phyloP scores from a whole-genome alignment of 2,888 invertebrate genomes.

The Unio delphinus region DNA sequence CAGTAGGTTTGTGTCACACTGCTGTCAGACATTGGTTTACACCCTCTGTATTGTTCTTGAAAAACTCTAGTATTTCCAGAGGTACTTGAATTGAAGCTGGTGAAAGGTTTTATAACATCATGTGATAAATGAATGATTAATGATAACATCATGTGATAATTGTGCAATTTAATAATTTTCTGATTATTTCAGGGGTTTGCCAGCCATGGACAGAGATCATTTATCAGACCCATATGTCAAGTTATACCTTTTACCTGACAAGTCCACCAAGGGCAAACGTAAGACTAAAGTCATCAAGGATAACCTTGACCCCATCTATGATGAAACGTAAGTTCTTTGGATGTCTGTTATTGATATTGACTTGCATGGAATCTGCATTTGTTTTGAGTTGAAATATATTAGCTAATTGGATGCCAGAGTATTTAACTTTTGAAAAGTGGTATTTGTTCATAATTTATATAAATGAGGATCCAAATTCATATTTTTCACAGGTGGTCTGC shows the following conservation, averaged over 20 bases:
- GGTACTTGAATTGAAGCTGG: neutral
- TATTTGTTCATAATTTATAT: too few species aligned
- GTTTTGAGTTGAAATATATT: neutral
- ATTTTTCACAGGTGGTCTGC: too few species aligned
- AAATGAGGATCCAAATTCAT: too few species aligned
- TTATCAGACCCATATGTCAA: slow-evolving; percentile 68
- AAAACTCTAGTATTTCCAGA: neutral
- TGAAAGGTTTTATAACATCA: neutral
- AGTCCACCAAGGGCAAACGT: slow-evolving; percentile 57
- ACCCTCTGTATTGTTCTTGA: neutral
- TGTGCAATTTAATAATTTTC: neutral
- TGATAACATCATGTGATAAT: too few species aligned
- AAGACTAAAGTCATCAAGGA: slow-evolving; percentile 80
- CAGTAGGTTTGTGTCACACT: too few species aligned
- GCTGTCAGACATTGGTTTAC: neutral
- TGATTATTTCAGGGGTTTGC: slow-evolving; percentile 48
- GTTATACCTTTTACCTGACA: slow-evolving; percentile 67
- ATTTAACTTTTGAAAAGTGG: too few species aligned
- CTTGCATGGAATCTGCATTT: neutral
- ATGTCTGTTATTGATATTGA: neutral
- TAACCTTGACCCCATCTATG: slow-evolving; percentile 91
- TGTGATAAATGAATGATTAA: too few species aligned
- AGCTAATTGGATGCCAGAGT: too few species aligned
- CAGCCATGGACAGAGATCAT: slow-evolving; percentile 64
- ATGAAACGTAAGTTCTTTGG: slow-evolving; percentile 78